Percentiles rank a stretch among this genome's conserved stretches.
These are phyloP conservation scores for Hoplostethus mediterraneus DNA, from an alignment of 2,797 vertebrate genomes.

Conservation along the genomic window DNA sequence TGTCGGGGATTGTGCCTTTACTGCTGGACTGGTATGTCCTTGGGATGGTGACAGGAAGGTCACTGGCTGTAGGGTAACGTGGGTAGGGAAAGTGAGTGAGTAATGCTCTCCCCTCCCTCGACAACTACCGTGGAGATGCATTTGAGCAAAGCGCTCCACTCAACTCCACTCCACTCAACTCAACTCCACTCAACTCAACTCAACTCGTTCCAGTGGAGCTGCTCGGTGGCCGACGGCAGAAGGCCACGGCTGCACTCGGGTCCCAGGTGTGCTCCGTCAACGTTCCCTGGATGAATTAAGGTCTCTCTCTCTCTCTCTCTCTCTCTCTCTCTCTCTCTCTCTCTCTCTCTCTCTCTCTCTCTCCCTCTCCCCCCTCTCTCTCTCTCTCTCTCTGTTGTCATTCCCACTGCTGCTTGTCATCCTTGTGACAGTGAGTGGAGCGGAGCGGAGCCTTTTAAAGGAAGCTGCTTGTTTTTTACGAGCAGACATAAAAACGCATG, in stretches of 20 bases:
- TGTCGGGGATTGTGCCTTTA: too few relatives aligned
- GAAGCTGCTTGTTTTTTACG: slow-evolving; percentile 60
- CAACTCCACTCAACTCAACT: background rate
- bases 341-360: background rate
- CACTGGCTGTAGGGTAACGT: background rate
- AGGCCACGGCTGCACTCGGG: too few relatives aligned
- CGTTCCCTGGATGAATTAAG: too few relatives aligned
- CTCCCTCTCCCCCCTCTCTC: background rate
- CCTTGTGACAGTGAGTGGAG: slow-evolving; percentile 42
- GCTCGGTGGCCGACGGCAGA: too few relatives aligned
- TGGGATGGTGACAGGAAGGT: background rate
- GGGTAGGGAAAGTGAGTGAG: background rate
- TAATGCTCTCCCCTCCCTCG: background rate
- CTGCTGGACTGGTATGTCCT: too few relatives aligned
- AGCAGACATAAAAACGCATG: slow-evolving; percentile 70
- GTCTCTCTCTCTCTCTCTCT: background rate
- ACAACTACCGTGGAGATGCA: too few relatives aligned
- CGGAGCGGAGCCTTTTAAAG: slow-evolving; percentile 55
- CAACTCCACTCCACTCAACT: background rate
- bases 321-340: background rate
- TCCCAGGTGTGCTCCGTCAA: too few relatives aligned
- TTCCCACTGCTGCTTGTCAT: slow-evolving; percentile 46
- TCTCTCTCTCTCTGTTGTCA: slow-evolving; percentile 34
- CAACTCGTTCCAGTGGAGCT: background rate
- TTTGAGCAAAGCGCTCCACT: too few relatives aligned